phyloP scores from a whole-genome alignment of 2,113 vertebrate genomes.

The Trematomus loennbergii region DNA sequence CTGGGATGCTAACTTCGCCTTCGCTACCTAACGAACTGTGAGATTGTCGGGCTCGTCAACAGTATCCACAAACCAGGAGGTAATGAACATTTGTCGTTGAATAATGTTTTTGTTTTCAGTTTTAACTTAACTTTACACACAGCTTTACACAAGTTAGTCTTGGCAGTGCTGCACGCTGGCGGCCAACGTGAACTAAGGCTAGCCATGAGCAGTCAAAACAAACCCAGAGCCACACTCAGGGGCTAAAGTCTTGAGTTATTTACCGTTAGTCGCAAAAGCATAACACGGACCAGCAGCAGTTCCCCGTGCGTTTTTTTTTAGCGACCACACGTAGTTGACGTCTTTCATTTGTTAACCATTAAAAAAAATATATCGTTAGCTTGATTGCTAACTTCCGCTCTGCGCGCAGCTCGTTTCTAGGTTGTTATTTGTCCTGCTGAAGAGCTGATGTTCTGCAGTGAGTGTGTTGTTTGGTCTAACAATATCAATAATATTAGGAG shows the following conservation, averaged over 20 bases:
- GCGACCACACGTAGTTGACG: no score
- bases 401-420: background rate
- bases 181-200: background rate
- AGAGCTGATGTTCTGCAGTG: background rate
- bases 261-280: background rate
- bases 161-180: background rate
- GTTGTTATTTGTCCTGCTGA: background rate
- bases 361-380: slow-evolving; percentile 18
- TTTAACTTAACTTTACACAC: background rate
- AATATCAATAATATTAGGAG: background rate
- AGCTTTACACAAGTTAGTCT: background rate
- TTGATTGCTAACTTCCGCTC: slow-evolving; percentile 12
- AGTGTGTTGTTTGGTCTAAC: background rate
- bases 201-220: slow-evolving; percentile 12
- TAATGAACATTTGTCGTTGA: slow-evolving; percentile 3
- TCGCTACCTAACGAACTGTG: slow-evolving; percentile 36
- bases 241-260: background rate
- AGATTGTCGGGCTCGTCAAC: background rate
- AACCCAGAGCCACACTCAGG: background rate
- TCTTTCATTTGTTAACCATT: background rate
- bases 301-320: background rate
- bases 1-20: slow-evolving; percentile 23
- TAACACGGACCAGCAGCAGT: rapidly evolving
- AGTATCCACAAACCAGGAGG: slow-evolving; percentile 27
- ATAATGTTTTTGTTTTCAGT: background rate